Base-by-base conservation (phyloP, 2,113 vertebrate species). In the Pterocles gutturalis region DNA sequence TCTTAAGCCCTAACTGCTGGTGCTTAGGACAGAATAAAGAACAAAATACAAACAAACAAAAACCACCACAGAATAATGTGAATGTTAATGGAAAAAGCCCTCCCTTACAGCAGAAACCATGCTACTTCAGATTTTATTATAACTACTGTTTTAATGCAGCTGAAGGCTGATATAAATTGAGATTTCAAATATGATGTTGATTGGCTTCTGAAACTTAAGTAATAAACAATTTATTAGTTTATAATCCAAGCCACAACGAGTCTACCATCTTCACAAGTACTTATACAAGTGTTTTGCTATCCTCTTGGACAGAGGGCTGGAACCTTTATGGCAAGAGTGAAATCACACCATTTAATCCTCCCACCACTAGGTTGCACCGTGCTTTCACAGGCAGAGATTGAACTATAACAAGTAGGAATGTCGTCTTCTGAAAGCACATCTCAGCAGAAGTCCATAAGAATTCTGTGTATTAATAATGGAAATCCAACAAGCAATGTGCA, bases 31-130 rank as follows among this genome's bases (percentile, higher is more conserved):
- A 77, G 16, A 94, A 65, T 7, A 38, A 60, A 79, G 77, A 55
- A 5, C 18, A 85, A 57, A 60, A 65, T 3, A 45, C 7, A 64
- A 79, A 38, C 16, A 87, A 83, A 69, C 16, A 46, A 67, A 89
- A 33, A 0, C 5, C 51, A 85, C 13, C 45, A 64, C 22, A 71
- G 19, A 81, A 28, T 9, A 29, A 65, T 0, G 0, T 22, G 31
- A 79, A 80, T 18, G 14, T 14, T 43, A 89, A 83, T 1, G 3
- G 43, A 36, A 77, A 82, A 88, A 54, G 6, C 9, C 9, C 26
- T 89, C 28, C 36, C 28, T 90, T 51, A 46, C 15, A 75, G 34
- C 2, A 85, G 33, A 90, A 86, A 29, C 28, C 48, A 55, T 2
- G 13, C 25, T 38, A 65, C 38, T 45, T 31, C 69, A 41, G 25